These are phyloP conservation scores for Lepidurus packardi DNA, from an alignment of 1,140 invertebrate species.

Conservation along the genomic window DNA sequence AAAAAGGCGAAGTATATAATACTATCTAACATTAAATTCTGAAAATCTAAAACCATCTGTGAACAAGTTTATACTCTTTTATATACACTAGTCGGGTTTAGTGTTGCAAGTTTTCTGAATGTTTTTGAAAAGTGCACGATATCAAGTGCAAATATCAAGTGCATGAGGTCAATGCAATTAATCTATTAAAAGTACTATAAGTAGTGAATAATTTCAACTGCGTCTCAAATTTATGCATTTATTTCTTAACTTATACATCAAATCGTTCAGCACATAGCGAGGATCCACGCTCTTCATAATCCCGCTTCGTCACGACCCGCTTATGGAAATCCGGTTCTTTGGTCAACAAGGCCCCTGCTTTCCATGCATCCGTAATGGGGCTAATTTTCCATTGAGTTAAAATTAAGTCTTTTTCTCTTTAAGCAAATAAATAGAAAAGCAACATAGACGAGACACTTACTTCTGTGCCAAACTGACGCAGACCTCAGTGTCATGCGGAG, in stretches of 20 bases:
- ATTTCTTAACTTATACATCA: slow-evolving; percentile 51
- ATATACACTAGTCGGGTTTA: not conserved
- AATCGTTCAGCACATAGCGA: slow-evolving; percentile 61
- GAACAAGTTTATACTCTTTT: too few species aligned
- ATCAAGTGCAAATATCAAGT: not conserved
- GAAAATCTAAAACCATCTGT: too few species aligned
- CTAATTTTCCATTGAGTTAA: slow-evolving; percentile 44
- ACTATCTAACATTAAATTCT: too few species aligned
- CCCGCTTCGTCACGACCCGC: slow-evolving; percentile 68
- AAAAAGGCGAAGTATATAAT: too few species aligned
- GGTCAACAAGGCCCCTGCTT: slow-evolving; percentile 71
- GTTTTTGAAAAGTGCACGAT: not conserved
- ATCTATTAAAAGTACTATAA: not conserved
- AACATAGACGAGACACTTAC: slow-evolving; percentile 41
- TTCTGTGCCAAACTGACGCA: slow-evolving; percentile 60
- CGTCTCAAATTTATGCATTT: not conserved
- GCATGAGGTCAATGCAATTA: not conserved
- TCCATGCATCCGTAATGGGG: slow-evolving; percentile 79
- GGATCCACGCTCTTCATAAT: slow-evolving; percentile 82
- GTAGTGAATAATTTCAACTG: not conserved
- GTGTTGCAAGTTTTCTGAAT: not conserved
- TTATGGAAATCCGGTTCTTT: slow-evolving; percentile 65
- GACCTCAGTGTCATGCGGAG: slow-evolving; percentile 68
- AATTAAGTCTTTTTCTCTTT: slow-evolving; percentile 12
- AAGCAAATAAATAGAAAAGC: slow-evolving; percentile 28